A percentile compares a stretch with the other conserved stretches of the same genome.
Evolutionary conservation across 2,888 invertebrate genomes (phyloP).

Genomic region (Leptopterna dolabrata): DNA sequence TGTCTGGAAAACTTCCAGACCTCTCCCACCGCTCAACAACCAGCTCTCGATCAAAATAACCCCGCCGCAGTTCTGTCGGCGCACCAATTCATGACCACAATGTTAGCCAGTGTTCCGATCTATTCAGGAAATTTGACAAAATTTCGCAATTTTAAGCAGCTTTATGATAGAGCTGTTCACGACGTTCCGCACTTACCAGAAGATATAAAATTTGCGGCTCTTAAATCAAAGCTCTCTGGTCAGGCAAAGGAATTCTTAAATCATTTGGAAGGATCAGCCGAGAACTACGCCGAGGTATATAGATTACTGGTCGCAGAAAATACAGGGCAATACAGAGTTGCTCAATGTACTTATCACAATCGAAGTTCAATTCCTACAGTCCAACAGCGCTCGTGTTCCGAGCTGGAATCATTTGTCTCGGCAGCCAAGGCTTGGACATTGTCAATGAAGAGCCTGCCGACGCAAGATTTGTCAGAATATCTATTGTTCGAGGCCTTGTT

Average conservation of each 20-base stretch:
- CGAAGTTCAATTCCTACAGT: neutral
- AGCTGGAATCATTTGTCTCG: neutral
- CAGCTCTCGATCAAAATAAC: neutral
- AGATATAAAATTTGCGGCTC: neutral
- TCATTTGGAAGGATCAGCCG: neutral
- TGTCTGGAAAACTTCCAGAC: neutral
- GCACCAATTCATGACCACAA: neutral
- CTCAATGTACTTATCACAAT: neutral
- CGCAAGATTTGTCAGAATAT: neutral
- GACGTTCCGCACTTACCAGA: neutral
- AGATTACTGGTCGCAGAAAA: neutral
- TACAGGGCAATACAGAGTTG: neutral
- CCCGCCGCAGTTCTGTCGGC: neutral
- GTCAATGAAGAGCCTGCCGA: neutral
- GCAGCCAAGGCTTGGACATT: conserved; percentile 1
- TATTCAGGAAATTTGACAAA: too few species aligned
- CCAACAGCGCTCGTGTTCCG: neutral
- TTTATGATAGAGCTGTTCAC: neutral
- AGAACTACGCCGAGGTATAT: neutral
- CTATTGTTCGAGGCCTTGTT: neutral
- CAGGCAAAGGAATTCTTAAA: neutral
- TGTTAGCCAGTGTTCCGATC: neutral
- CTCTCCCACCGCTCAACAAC: neutral
- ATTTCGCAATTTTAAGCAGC: neutral
- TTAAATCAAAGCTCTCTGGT: conserved; percentile 1